A percentile compares a stretch with the other conserved stretches of the same genome.
phyloP scores from a whole-genome alignment of 2,797 vertebrate species.

The Denticeps clupeoides region DNA sequence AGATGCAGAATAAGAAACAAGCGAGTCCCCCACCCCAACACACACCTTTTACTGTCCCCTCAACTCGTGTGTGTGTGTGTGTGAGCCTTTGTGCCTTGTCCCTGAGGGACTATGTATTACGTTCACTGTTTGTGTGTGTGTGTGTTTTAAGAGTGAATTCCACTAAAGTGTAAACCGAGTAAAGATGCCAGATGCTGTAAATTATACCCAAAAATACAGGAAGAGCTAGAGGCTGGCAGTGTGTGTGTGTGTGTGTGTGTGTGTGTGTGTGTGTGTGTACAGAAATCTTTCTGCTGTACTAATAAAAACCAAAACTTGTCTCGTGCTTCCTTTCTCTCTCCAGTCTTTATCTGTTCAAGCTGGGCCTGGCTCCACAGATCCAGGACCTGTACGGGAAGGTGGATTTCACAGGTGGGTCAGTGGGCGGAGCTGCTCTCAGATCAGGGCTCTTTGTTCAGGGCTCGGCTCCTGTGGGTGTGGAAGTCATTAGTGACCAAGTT shows the following conservation, averaged over 20 bases:
- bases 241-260: neutral
- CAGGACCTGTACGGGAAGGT: slow-evolving; percentile 97
- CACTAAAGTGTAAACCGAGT: slow-evolving; percentile 24
- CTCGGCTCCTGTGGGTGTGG: slow-evolving; percentile 35
- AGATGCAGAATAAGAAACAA: neutral
- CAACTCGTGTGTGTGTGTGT: too few species aligned
- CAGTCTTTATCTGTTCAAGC: slow-evolving; percentile 95
- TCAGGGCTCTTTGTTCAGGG: slow-evolving; percentile 42
- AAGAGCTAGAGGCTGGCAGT: slow-evolving; percentile 14
- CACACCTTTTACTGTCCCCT: too few species aligned
- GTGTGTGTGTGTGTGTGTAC: neutral
- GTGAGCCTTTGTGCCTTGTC: too few species aligned
- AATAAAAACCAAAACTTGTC: too few species aligned
- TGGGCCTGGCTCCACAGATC: slow-evolving; percentile 93
- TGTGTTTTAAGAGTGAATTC: slow-evolving; percentile 28
- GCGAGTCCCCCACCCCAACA: neutral
- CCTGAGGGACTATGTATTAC: slow-evolving; percentile 12
- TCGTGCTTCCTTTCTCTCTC: slow-evolving; percentile 22
- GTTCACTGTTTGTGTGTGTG: too few species aligned
- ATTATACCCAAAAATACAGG: slow-evolving; percentile 27
- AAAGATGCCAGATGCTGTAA: slow-evolving; percentile 26
- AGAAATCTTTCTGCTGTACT: neutral
- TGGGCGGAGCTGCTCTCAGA: neutral
- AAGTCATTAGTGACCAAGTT: slow-evolving; percentile 48
- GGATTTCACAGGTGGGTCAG: slow-evolving; percentile 85